A percentile compares a stretch with the other conserved stretches of the same genome.
Conservation (phyloP, 2,797 vertebrate genomes). For the Periophthalmus magnuspinnatus region DNA sequence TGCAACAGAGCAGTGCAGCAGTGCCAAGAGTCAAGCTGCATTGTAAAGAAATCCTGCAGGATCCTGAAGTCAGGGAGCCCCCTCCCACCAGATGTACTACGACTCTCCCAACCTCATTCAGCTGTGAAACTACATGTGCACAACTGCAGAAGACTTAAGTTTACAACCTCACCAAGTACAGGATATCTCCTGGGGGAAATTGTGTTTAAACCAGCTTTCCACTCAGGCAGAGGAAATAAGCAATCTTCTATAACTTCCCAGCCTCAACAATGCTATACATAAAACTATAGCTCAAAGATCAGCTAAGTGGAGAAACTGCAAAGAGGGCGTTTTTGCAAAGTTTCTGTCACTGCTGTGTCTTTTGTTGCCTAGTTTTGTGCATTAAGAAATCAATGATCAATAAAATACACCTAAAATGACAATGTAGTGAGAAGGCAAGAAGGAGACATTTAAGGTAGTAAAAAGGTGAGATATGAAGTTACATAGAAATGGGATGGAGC, state of each 20-base stretch:
- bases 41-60: slow-evolving; percentile 27
- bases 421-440: neutral
- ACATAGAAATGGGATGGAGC: slow-evolving; percentile 34
- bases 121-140: slow-evolving; percentile 10
- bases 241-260: neutral
- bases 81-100: neutral
- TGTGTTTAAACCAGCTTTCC: neutral
- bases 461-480: slow-evolving; percentile 22
- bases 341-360: neutral
- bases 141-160: slow-evolving; percentile 25
- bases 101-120: slow-evolving; percentile 19
- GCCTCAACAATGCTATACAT: slow-evolving; percentile 1
- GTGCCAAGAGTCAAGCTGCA: slow-evolving; percentile 55
- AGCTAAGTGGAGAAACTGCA: slow-evolving; percentile 15
- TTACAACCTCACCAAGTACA: slow-evolving; percentile 2
- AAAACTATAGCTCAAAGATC: slow-evolving; percentile 2
- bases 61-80: slow-evolving; percentile 18
- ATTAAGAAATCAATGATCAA: slow-evolving; percentile 2
- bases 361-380: slow-evolving; percentile 11
- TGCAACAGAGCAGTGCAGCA: slow-evolving; percentile 26
- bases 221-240: neutral
- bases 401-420: neutral
- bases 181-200: neutral
- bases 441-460: neutral
- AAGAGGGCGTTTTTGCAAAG: neutral